These are phyloP conservation scores for Psephotus haematonotus DNA, from an alignment of 2,113 vertebrate genomes.

Conservation along the genomic window DNA sequence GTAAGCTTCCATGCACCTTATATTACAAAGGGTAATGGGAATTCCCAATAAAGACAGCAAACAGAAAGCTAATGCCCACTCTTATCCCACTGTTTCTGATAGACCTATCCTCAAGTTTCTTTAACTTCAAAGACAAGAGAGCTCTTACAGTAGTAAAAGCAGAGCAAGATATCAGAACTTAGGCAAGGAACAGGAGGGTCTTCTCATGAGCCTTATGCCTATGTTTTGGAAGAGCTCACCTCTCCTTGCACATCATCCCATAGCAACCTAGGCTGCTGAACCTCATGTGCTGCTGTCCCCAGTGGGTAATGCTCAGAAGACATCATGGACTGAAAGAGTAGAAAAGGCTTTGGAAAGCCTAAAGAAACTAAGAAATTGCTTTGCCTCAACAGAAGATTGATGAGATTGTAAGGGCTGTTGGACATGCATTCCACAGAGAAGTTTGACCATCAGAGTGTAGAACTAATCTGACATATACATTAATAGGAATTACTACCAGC, in stretches of 20 bases:
- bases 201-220: background rate
- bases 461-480: background rate
- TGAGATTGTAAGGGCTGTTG: background rate
- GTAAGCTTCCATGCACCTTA: background rate
- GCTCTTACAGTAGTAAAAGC: background rate
- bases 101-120: background rate
- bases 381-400: background rate
- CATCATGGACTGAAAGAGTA: background rate
- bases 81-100: background rate
- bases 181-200: background rate
- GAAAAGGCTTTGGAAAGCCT: background rate
- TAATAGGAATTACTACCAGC: background rate
- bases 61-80: background rate
- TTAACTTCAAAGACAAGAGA: background rate
- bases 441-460: background rate
- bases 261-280: background rate
- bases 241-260: background rate
- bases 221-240: background rate
- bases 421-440: background rate
- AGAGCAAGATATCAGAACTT: background rate
- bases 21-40: background rate
- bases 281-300: background rate
- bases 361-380: background rate
- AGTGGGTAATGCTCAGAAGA: background rate
- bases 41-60: background rate